Evolutionary conservation across 2,888 invertebrate genomes (phyloP), one percentile per base, ranked within the genome.

Genomic region (Merodon equestris): DNA sequence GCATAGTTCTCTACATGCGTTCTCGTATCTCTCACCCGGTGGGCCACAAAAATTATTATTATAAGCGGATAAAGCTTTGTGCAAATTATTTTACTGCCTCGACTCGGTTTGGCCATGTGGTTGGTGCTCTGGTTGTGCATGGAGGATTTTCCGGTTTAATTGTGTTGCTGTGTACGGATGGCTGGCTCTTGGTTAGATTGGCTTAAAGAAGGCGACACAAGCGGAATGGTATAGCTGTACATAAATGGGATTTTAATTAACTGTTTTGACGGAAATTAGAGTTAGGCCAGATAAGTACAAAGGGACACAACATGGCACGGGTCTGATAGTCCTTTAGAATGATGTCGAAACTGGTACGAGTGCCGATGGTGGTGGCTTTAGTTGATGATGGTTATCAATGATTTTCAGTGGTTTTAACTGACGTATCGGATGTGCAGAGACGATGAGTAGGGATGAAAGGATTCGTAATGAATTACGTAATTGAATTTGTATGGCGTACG

Each of bases 171-270:
- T 66, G 60, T 42, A 53, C 53, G 73, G 48, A n/a, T 68, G 57
- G 57, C 9, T 57, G 50, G 27, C 27, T 27, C 27, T 27, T 27
- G 27, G 27, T 27, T 27, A 27, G 7, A 27, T 27, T 40, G 1
- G 40, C 9, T 13, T 18, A 15, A 45, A 15, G 15, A 5, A 14
- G 9, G 15, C 9, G 50, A 56, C 34, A n/a, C 18, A 48, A n/a
- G n/a, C n/a, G 38, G 14, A 27, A 56, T 48, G 12, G 14, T 40
- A n/a, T n/a, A n/a, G n/a, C n/a, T n/a, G n/a, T n/a, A 27, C 12
- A 44, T 74, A 70, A 74, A 79, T 70, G 74, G 70, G 68, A 50
- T 68, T 73, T 79, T 74, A 79, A 79, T 79, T 79, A 74, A 79
- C 74, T 74, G 74, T 63, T 79, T 63, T 79, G 68, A 79, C 60